These are phyloP conservation scores for Tapirus terrestris DNA, from an alignment of 2,113 vertebrate genomes.

Conservation along the genomic window DNA sequence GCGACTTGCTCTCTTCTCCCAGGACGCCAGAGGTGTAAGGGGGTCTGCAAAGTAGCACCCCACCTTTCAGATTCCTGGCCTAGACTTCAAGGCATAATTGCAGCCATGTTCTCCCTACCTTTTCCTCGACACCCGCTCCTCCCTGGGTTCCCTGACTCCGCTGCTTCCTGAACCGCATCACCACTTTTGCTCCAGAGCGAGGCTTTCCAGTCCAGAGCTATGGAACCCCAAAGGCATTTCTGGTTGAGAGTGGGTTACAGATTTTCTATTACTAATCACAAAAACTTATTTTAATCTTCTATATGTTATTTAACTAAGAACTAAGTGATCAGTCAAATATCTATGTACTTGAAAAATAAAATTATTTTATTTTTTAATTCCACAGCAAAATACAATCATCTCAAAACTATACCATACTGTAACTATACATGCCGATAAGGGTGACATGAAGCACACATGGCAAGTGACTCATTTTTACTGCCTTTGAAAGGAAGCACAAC, in stretches of 20 bases:
- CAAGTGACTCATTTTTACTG: neutral
- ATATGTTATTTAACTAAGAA: neutral
- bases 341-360: neutral
- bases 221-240: neutral
- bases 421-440: neutral
- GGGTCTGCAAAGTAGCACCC: neutral
- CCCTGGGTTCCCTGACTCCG: no score
- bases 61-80: neutral
- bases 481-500: neutral
- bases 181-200: neutral
- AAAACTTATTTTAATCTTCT: conserved; percentile 4
- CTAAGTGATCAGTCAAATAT: neutral
- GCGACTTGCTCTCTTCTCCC: neutral
- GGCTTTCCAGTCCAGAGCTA: neutral
- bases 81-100: neutral
- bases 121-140: neutral
- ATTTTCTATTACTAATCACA: conserved; percentile 18
- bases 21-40: neutral
- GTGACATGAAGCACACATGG: neutral
- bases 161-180: neutral
- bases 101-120: neutral
- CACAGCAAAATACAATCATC: neutral
- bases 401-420: neutral
- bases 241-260: neutral
- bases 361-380: neutral